A percentile compares a stretch with the other conserved stretches of the same genome.
Evolutionary conservation across 53 echinoderm and acorn worm genomes (phyloP).

Genomic region (Paracentrotus lividus): DNA sequence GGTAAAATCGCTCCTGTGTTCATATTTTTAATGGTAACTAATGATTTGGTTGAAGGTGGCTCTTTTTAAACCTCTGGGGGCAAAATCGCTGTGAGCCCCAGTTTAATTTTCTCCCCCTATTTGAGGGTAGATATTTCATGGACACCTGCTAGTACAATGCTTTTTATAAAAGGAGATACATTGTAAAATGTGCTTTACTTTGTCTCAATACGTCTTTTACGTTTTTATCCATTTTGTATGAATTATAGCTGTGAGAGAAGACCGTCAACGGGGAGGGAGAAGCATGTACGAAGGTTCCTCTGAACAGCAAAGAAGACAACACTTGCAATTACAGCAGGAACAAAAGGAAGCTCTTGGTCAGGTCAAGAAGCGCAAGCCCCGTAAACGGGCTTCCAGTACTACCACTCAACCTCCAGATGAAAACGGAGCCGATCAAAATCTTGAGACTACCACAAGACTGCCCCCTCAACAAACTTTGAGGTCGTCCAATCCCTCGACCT

Average conservation of each 20-base stretch:
- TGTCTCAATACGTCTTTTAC: not conserved
- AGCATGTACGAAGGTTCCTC: slow-evolving; percentile 91
- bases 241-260: slow-evolving; percentile 82
- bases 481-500: not conserved
- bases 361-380: slow-evolving; percentile 64
- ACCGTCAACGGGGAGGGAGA: slow-evolving; percentile 88
- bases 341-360: not conserved
- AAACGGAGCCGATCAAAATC: not conserved
- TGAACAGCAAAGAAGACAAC: slow-evolving; percentile 75
- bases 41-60: too few species aligned
- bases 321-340: slow-evolving; percentile 68
- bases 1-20: too few species aligned
- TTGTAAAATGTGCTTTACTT: too few species aligned
- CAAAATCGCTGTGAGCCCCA: too few species aligned
- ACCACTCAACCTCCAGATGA: not conserved
- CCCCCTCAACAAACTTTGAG: not conserved
- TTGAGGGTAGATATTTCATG: too few species aligned
- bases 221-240: not conserved
- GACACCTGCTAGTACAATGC: too few species aligned
- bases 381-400: slow-evolving; percentile 40
- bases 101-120: too few species aligned
- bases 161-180: too few species aligned
- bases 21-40: too few species aligned
- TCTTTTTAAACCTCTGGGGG: too few species aligned
- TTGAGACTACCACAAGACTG: not conserved